Base-by-base conservation (phyloP, 2,113 vertebrate genomes). In the Gallinago paraguaiae region DNA sequence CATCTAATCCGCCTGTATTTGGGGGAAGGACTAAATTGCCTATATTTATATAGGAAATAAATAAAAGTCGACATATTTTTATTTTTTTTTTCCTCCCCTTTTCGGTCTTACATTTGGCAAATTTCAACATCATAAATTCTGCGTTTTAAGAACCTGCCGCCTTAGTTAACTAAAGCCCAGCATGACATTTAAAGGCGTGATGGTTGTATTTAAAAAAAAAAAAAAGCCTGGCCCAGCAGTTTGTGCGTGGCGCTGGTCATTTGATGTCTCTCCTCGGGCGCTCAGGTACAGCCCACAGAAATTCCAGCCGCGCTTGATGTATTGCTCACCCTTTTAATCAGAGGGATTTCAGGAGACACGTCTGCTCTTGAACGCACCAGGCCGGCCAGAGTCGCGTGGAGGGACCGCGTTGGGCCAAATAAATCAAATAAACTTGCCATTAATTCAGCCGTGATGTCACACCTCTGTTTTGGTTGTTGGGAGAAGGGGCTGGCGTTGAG, bases 1-100 rank as follows among this genome's bases (percentile, higher is more conserved):
- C 96, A 97, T 98, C 98, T 98, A 98, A 98, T 98, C 97, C 95
- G 97, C 97, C 98, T 96, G 97, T 98, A 97, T 98, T 98, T 98
- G 97, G 96, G 97, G 97, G 97, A 97, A 98, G 97, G 97, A 97
- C 97, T 97, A 98, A 98, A 99, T 98, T 98, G 98, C 98, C 92
- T 97, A 81, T 93, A 96, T 97, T 98, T 98, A 97, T 98, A 98
- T 95, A 82, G 96, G 97, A 97, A 98, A 99, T 99, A 98, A 98
- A 98, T 98, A 98, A 98, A 98, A 98, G 88, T 77, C 76, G 94
- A 97, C 97, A 94, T 94, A 92, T 98, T 95, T 86, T 92, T 84
- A 28, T 43, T 41, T 43, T 43, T 43, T 43, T 43, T 43, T 39
- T 10, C 37, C 41, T 15, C 41, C 91, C 82, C 24, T 96, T 97